Conservation (phyloP, 2,113 vertebrate species). For the Euleptes europaea region DNA sequence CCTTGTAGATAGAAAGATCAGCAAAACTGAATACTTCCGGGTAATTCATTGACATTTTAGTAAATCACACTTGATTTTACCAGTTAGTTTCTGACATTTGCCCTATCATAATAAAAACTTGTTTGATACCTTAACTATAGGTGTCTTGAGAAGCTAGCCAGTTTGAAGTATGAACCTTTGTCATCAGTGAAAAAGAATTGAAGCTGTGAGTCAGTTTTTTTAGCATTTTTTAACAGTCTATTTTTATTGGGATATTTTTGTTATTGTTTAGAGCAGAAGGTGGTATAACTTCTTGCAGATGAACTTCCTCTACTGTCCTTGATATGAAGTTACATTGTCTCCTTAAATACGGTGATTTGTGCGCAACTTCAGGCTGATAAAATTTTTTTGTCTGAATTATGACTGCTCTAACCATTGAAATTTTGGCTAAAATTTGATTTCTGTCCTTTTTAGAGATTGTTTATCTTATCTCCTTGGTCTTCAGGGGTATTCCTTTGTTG, state of each 20-base stretch:
- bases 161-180: constrained; percentile 31
- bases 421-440: constrained; percentile 71
- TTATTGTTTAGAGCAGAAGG: constrained; percentile 44
- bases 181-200: constrained; percentile 12
- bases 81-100: constrained; percentile 7
- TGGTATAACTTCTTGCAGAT: constrained; percentile 45
- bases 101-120: constrained; percentile 6
- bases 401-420: constrained; percentile 59
- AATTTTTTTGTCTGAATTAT: neutral
- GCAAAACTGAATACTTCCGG: neutral
- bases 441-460: constrained; percentile 64
- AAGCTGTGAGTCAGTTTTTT: constrained; percentile 20
- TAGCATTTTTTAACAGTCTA: constrained; percentile 18
- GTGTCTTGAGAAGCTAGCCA: constrained; percentile 35
- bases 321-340: constrained; percentile 16
- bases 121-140: constrained; percentile 13
- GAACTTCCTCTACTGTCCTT: neutral
- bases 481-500: constrained; percentile 96
- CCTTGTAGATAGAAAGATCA: neutral
- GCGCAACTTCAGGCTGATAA: neutral
- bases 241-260: constrained; percentile 15
- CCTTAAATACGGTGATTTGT: constrained; percentile 11
- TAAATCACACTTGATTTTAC: constrained; percentile 8
- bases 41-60: neutral
- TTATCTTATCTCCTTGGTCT: constrained; percentile 54